phyloP scores from a whole-genome alignment of 2,797 vertebrate genomes.

The Benthosema pterotum region DNA sequence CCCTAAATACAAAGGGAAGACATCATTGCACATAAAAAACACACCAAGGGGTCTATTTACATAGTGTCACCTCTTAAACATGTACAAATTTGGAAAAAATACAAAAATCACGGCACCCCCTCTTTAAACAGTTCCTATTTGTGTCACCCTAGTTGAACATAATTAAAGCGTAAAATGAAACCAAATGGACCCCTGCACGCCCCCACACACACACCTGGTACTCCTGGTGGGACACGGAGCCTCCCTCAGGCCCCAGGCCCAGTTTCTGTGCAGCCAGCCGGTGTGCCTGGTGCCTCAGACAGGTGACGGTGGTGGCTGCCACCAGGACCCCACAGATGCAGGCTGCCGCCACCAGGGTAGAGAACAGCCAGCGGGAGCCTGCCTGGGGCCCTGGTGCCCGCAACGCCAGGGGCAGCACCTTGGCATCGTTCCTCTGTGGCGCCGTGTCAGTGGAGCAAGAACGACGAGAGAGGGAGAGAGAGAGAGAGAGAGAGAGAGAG shows the following conservation, averaged over 20 bases:
- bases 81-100: too few species aligned
- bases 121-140: too few species aligned
- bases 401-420: constrained; percentile 71
- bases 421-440: constrained; percentile 80
- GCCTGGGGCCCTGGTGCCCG: constrained; percentile 71
- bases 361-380: constrained; percentile 84
- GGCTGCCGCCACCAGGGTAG: constrained; percentile 87
- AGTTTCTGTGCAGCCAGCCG: constrained; percentile 89
- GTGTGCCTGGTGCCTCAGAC: constrained; percentile 87
- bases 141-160: too few species aligned
- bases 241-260: constrained; percentile 89
- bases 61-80: too few species aligned
- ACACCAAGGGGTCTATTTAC: too few species aligned
- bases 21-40: too few species aligned
- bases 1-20: too few species aligned
- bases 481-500: not conserved
- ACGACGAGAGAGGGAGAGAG: not conserved
- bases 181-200: too few species aligned
- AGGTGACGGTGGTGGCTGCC: constrained; percentile 82
- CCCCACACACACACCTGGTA: constrained; percentile 86
- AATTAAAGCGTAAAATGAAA: too few species aligned
- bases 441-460: not conserved
- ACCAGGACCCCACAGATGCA: constrained; percentile 86
- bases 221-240: constrained; percentile 88
- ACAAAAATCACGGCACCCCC: too few species aligned